Percentiles rank a stretch among this genome's conserved stretches.
Evolutionary conservation across 2,113 vertebrate species (phyloP).

Genomic region (Gallinago jamesoni): DNA sequence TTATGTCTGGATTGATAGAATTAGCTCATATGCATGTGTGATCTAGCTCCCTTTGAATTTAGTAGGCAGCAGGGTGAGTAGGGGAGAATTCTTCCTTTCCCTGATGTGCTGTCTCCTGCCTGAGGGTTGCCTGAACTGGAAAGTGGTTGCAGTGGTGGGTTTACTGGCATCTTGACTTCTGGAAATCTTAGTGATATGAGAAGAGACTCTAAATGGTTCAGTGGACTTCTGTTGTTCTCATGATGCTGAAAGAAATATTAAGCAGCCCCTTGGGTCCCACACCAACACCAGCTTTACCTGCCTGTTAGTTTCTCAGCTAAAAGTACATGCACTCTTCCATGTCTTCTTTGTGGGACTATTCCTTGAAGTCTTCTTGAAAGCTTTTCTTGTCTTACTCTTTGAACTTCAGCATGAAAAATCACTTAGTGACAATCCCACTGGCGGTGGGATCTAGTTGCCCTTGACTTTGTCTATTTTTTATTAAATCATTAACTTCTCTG

Average conservation of each 20-base stretch:
- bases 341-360: neutral
- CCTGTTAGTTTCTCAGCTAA: neutral
- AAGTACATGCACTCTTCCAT: neutral
- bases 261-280: neutral
- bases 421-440: neutral
- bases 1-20: neutral
- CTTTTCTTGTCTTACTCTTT: neutral
- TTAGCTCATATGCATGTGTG: neutral
- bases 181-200: neutral
- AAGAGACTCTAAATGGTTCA: neutral
- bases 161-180: neutral
- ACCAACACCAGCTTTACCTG: neutral
- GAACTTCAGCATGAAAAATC: neutral
- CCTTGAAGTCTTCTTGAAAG: neutral
- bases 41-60: neutral
- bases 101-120: neutral
- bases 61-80: neutral
- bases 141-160: neutral
- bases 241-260: neutral
- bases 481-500: neutral
- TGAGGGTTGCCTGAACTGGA: neutral
- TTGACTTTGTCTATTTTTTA: neutral
- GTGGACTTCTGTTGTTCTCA: neutral
- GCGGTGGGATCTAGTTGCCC: neutral
- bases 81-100: neutral